Percentiles rank a stretch among this genome's conserved stretches.
Conservation (phyloP, 1,140 invertebrate genomes). For the Drosophila kepulauana region DNA sequence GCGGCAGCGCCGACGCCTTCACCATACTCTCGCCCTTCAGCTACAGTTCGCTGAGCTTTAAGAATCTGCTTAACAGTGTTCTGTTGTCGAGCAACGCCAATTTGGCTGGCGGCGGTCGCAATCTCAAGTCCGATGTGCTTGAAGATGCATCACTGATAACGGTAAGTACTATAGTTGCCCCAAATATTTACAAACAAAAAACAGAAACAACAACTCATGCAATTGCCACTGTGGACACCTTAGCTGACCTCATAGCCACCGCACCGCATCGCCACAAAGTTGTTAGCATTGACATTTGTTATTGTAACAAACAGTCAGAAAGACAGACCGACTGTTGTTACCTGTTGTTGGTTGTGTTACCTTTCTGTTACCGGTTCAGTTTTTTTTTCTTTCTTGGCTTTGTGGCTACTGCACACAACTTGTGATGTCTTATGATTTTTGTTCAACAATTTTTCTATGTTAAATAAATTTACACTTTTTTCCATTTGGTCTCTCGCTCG, state of each 20-base stretch:
- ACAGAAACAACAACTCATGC: slow-evolving; percentile 3
- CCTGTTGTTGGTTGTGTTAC: slow-evolving; percentile 21
- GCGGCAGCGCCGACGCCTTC: slow-evolving; percentile 70
- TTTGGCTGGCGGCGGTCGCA: slow-evolving; percentile 74
- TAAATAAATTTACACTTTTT: slow-evolving; percentile 77
- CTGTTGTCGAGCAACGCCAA: slow-evolving; percentile 80
- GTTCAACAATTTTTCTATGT: slow-evolving; percentile 64
- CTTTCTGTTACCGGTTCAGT: slow-evolving; percentile 41
- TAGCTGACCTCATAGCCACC: slow-evolving; percentile 1
- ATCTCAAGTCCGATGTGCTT: slow-evolving; percentile 82
- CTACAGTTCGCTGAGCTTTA: slow-evolving; percentile 79
- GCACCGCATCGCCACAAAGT: slow-evolving; percentile 13
- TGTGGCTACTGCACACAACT: slow-evolving; percentile 10
- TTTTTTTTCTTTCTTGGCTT: slow-evolving; percentile 7
- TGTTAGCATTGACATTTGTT: slow-evolving; percentile 58
- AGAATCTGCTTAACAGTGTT: slow-evolving; percentile 80
- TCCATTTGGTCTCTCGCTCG: slow-evolving; percentile 28
- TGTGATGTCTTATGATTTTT: slow-evolving; percentile 41
- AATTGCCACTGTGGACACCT: slow-evolving; percentile 8
- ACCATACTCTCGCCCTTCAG: slow-evolving; percentile 82
- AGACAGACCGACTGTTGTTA: not conserved
- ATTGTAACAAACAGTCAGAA: slow-evolving; percentile 23
- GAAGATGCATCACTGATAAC: slow-evolving; percentile 83
- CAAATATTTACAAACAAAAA: not conserved
- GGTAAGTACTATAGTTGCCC: slow-evolving; percentile 66